Percentiles rank a stretch among this genome's conserved stretches.
Evolutionary conservation across 2,888 invertebrate species (phyloP).

Genomic region (Anthophora plumipes): DNA sequence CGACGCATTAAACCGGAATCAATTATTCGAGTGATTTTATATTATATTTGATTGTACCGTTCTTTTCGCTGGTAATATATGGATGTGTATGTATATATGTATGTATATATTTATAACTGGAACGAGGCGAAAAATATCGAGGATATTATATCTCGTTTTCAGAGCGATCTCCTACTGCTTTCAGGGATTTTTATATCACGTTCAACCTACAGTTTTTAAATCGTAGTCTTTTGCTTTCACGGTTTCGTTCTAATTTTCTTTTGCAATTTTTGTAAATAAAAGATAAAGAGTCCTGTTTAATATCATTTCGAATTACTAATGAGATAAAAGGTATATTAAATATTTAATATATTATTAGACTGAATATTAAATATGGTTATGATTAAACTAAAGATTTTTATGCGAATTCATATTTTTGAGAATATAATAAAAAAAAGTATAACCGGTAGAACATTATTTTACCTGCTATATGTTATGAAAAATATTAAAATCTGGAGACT

Average conservation of each 20-base stretch:
- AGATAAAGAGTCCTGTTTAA: background rate
- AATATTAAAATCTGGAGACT: too few relatives aligned
- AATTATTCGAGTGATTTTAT: constrained; percentile 62
- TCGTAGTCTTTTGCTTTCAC: background rate
- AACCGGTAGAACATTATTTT: too few relatives aligned
- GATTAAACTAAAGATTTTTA: too few relatives aligned
- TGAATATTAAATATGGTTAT: too few relatives aligned
- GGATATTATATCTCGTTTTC: constrained; percentile 18
- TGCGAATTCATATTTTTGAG: too few relatives aligned
- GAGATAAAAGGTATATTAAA: too few relatives aligned
- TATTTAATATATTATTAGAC: too few relatives aligned
- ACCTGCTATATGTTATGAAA: too few relatives aligned
- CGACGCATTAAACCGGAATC: constrained; percentile 64
- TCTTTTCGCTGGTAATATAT: constrained; percentile 31
- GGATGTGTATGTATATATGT: background rate
- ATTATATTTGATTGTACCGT: constrained; percentile 55
- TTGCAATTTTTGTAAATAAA: background rate
- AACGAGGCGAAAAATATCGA: constrained; percentile 24
- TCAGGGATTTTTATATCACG: background rate
- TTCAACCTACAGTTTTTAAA: constrained; percentile 12
- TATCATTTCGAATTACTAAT: too few relatives aligned
- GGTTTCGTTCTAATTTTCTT: background rate
- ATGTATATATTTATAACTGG: constrained; percentile 19
- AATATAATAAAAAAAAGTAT: too few relatives aligned
- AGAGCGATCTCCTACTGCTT: background rate